Percentiles rank a stretch among this genome's conserved stretches.
phyloP scores from a whole-genome alignment of 2,888 invertebrate species.

The Sarcophaga caerulescens region DNA sequence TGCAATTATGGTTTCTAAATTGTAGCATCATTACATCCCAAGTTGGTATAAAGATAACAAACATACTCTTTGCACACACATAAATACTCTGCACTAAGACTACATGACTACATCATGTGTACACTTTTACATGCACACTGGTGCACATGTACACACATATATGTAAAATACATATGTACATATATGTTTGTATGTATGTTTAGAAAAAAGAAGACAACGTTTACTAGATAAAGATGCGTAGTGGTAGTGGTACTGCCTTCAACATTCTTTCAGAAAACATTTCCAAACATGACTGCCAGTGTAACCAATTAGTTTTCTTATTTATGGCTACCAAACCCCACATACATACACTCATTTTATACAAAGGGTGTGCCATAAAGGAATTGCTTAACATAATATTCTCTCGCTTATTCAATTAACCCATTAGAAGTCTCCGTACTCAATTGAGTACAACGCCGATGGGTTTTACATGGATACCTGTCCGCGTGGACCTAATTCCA shows the following conservation, averaged over 20 bases:
- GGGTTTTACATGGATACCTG: too few relatives aligned
- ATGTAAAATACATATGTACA: conserved; percentile 9
- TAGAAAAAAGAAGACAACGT: conserved; percentile 4
- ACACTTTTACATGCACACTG: background rate
- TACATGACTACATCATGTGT: background rate
- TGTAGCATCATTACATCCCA: conserved; percentile 65
- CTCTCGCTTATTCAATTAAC: too few relatives aligned
- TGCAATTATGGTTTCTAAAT: conserved; percentile 68
- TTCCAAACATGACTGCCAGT: conserved; percentile 46
- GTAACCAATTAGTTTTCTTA: conserved; percentile 64
- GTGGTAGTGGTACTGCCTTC: background rate
- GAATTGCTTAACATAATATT: background rate
- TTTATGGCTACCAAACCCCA: conserved; percentile 33
- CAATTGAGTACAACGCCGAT: too few relatives aligned
- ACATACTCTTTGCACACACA: background rate
- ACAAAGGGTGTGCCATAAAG: background rate
- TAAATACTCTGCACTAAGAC: too few relatives aligned
- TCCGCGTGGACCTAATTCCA: too few relatives aligned
- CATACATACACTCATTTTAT: background rate
- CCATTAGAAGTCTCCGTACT: too few relatives aligned
- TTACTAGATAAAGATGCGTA: conserved; percentile 38
- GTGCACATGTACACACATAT: background rate
- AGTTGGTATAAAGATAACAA: conserved; percentile 52
- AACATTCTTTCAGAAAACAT: conserved; percentile 33
- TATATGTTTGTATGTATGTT: conserved; percentile 3